These are phyloP conservation scores for Megalops atlanticus DNA, from an alignment of 2,113 vertebrate species.

Conservation along the genomic window DNA sequence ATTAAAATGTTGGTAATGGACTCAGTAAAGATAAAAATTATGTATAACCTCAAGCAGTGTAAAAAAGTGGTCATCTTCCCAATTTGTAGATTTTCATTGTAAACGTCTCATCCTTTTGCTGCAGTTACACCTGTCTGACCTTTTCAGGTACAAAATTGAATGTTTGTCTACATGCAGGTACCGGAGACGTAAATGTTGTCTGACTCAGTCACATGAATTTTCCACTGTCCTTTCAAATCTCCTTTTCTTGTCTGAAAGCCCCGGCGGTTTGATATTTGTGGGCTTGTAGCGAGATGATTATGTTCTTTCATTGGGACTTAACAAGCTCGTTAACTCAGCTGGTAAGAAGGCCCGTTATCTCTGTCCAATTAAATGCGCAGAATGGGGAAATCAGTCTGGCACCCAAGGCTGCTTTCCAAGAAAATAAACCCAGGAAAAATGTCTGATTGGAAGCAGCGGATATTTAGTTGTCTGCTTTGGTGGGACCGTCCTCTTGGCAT, in stretches of 20 bases:
- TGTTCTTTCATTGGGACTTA: constrained; percentile 3
- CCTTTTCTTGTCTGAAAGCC: neutral
- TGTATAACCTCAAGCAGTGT: no score
- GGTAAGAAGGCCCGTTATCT: constrained; percentile 2
- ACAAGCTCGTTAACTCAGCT: neutral
- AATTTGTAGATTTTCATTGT: no score
- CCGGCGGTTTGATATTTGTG: neutral
- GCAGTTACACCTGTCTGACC: neutral
- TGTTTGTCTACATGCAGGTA: neutral
- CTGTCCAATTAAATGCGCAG: neutral
- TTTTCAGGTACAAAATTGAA: neutral
- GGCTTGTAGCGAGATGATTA: neutral
- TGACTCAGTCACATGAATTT: neutral
- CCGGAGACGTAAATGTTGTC: neutral
- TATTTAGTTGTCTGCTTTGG: no score
- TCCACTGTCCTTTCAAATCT: neutral
- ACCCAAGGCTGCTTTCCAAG: neutral
- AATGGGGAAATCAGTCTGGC: constrained; percentile 2
- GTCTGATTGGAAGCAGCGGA: no score
- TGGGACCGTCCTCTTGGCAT: no score
- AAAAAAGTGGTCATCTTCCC: no score
- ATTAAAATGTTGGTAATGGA: no score
- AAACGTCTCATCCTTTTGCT: neutral
- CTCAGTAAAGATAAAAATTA: no score
- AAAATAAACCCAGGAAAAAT: neutral